phyloP scores from a whole-genome alignment of 2,888 invertebrate genomes.

The Doris montereyensis region DNA sequence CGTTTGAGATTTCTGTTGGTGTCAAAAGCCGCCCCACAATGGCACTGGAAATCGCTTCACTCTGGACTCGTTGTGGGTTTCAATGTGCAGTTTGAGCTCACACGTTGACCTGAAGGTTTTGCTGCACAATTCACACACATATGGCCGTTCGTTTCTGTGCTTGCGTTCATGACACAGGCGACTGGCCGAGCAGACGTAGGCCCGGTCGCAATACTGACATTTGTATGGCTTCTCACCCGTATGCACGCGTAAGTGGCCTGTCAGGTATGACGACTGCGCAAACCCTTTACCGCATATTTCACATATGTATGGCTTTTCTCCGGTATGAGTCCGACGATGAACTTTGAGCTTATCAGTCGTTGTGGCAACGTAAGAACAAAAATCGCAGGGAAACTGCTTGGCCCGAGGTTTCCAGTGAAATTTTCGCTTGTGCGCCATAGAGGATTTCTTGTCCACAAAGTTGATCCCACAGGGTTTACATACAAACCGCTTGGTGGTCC shows the following conservation, averaged over 20 bases:
- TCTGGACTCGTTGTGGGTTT: background rate
- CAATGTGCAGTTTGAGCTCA: background rate
- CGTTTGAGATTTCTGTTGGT: background rate
- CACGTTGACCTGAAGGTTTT: background rate
- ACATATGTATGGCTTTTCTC: background rate
- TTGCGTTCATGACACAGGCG: background rate
- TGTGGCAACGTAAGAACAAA: background rate
- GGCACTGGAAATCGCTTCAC: background rate
- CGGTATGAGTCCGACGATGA: background rate
- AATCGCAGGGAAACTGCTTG: background rate
- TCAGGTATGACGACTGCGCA: background rate
- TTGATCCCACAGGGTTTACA: background rate
- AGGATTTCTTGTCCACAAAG: background rate
- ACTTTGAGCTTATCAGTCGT: background rate
- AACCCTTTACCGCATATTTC: background rate
- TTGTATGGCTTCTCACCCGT: background rate
- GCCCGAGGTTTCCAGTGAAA: background rate
- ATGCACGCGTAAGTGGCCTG: background rate
- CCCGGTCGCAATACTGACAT: background rate
- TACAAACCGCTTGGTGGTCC: background rate
- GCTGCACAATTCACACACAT: background rate
- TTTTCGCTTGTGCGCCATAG: background rate
- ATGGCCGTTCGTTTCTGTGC: background rate
- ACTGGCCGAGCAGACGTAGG: background rate
- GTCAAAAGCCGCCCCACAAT: background rate